A percentile compares a stretch with the other conserved stretches of the same genome.
phyloP scores from a whole-genome alignment of 2,797 vertebrate genomes.

The Euthynnus affinis region DNA sequence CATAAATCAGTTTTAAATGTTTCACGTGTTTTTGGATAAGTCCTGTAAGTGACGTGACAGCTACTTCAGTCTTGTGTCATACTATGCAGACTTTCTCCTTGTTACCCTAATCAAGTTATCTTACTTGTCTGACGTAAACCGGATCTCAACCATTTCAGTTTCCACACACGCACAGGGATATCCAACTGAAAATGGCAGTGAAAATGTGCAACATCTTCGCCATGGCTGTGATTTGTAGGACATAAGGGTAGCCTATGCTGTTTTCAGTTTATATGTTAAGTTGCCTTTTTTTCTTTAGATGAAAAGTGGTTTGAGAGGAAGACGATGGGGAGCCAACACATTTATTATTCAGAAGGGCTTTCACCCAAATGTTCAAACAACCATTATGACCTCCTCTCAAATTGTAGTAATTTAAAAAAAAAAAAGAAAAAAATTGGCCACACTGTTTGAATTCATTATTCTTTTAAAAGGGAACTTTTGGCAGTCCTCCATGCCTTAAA shows the following conservation, averaged over 20 bases:
- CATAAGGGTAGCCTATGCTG: background rate
- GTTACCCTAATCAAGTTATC: too few relatives aligned
- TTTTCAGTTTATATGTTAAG: too few relatives aligned
- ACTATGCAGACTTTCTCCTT: too few relatives aligned
- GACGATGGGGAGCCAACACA: background rate
- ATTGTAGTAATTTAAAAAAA: background rate
- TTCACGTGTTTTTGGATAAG: too few relatives aligned
- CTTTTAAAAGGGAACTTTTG: slow-evolving; percentile 25
- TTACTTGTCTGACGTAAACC: background rate
- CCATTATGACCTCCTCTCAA: background rate
- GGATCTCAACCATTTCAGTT: background rate
- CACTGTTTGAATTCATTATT: background rate
- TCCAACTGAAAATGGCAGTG: background rate
- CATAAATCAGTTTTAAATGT: too few relatives aligned
- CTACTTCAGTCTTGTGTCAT: too few relatives aligned
- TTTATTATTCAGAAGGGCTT: background rate
- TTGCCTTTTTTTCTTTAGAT: background rate
- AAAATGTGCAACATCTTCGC: background rate
- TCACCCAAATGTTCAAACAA: background rate
- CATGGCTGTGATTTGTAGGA: background rate
- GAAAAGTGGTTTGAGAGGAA: background rate
- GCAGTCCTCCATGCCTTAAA: slow-evolving; percentile 31
- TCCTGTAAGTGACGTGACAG: too few relatives aligned
- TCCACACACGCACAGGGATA: too few relatives aligned
- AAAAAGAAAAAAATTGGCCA: background rate